Evolutionary conservation across 1,140 invertebrate species (phyloP).

Genomic region (Conopomorpha cramerella): DNA sequence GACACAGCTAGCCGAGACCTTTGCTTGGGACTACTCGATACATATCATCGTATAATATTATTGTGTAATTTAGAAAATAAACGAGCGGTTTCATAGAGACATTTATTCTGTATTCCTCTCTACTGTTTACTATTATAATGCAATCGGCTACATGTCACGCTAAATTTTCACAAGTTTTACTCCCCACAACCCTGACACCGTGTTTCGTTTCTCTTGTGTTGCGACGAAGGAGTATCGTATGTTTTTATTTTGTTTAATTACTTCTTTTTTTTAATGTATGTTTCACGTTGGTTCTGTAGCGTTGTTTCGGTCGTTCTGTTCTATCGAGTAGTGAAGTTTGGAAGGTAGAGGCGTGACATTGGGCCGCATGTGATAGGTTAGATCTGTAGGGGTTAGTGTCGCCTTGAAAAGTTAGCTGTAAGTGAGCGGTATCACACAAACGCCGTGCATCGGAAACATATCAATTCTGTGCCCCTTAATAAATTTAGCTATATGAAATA

Average conservation of each 20-base stretch:
- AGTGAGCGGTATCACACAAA: constrained; percentile 60
- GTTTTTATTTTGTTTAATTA: too few relatives aligned
- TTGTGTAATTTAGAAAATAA: constrained; percentile 52
- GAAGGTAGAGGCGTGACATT: constrained; percentile 42
- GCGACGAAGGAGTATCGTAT: too few relatives aligned
- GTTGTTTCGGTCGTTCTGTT: too few relatives aligned
- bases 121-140: constrained; percentile 31
- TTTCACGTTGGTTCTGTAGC: too few relatives aligned
- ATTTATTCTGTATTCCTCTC: constrained; percentile 54
- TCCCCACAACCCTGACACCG: too few relatives aligned
- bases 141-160: constrained; percentile 54
- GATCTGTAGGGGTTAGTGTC: constrained; percentile 53
- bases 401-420: constrained; percentile 61
- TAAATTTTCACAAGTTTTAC: constrained; percentile 34
- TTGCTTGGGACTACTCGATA: constrained; percentile 59
- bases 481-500: constrained; percentile 50
- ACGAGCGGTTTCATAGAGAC: constrained; percentile 55
- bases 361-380: constrained; percentile 58
- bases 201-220: too few relatives aligned
- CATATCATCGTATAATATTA: constrained; percentile 60
- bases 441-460: constrained; percentile 63
- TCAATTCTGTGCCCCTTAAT: constrained; percentile 64
- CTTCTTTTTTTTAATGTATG: too few relatives aligned
- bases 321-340: constrained; percentile 32
- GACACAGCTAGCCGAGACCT: constrained; percentile 54